These are phyloP conservation scores for Anthopleura sola DNA, from an alignment of 64 coral and sea anemone genomes.

Conservation along the genomic window DNA sequence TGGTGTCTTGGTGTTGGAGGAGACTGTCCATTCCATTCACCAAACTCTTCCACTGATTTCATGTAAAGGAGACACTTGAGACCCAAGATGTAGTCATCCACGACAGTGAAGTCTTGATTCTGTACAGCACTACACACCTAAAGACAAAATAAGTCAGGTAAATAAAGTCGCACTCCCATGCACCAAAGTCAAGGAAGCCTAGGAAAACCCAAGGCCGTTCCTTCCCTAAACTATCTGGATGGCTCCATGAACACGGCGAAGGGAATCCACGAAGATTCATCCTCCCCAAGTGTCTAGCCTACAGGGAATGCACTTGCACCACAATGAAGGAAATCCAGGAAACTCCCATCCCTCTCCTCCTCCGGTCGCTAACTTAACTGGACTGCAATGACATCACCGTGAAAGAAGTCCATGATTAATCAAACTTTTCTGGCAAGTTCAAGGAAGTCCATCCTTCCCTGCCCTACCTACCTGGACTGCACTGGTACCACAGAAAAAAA, in stretches of 20 bases:
- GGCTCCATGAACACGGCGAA: too few species aligned
- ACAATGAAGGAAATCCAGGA: not conserved
- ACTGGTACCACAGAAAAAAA: too few species aligned
- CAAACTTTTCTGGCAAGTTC: too few species aligned
- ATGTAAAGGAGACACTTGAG: slow-evolving; percentile 93
- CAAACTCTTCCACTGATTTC: slow-evolving; percentile 68
- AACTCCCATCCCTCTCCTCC: not conserved
- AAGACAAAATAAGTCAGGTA: not conserved
- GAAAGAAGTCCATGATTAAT: too few species aligned
- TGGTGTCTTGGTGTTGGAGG: slow-evolving; percentile 82
- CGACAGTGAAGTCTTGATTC: slow-evolving; percentile 95
- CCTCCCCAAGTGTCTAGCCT: too few species aligned
- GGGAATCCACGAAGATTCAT: too few species aligned
- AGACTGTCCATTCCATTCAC: slow-evolving; percentile 81
- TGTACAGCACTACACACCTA: slow-evolving; percentile 98
- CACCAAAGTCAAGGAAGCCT: too few species aligned
- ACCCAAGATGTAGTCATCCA: slow-evolving; percentile 85
- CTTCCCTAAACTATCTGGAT: too few species aligned
- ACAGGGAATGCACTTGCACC: too few species aligned
- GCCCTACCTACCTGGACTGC: slow-evolving; percentile 17
- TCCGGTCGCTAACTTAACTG: not conserved
- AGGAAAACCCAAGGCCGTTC: too few species aligned
- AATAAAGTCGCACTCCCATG: not conserved
- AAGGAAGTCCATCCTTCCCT: too few species aligned
- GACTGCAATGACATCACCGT: too few species aligned